Conservation (phyloP, 2,797 vertebrate genomes). For the Phrynocephalus guinanensis region DNA sequence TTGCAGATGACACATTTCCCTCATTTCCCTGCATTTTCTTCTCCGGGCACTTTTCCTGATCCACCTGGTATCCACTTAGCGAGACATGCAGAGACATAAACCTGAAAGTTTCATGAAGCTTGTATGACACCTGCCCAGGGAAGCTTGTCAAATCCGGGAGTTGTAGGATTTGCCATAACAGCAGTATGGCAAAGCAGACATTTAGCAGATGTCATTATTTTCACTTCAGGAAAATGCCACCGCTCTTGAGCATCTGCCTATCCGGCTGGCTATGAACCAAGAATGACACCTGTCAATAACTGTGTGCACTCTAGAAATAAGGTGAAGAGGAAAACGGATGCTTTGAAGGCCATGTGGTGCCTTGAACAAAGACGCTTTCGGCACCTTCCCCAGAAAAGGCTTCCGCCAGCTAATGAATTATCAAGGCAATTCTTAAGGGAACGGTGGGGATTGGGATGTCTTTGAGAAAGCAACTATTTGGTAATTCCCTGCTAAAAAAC, state of each 20-base stretch:
- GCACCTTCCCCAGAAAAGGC: accelerated
- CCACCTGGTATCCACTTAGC: neutral
- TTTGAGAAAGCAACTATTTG: slow-evolving; percentile 38
- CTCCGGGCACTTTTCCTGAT: neutral
- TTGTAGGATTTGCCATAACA: neutral
- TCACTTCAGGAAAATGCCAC: neutral
- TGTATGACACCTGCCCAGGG: neutral
- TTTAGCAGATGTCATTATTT: neutral
- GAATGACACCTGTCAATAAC: neutral
- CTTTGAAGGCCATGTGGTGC: accelerated
- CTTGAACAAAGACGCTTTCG: neutral
- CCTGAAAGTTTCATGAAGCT: neutral
- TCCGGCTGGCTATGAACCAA: neutral
- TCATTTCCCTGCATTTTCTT: neutral
- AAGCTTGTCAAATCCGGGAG: neutral
- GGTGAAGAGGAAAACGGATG: neutral
- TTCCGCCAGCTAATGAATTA: neutral
- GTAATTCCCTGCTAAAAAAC: slow-evolving; percentile 19
- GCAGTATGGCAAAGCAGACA: neutral
- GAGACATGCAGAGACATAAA: neutral
- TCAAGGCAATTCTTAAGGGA: slow-evolving; percentile 8
- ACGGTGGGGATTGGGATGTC: slow-evolving; percentile 24
- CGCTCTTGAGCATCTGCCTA: neutral
- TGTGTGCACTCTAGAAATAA: neutral
- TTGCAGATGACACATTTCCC: neutral